Evolutionary conservation across 2,113 vertebrate species (phyloP).

Genomic region (Apodemus sylvaticus): DNA sequence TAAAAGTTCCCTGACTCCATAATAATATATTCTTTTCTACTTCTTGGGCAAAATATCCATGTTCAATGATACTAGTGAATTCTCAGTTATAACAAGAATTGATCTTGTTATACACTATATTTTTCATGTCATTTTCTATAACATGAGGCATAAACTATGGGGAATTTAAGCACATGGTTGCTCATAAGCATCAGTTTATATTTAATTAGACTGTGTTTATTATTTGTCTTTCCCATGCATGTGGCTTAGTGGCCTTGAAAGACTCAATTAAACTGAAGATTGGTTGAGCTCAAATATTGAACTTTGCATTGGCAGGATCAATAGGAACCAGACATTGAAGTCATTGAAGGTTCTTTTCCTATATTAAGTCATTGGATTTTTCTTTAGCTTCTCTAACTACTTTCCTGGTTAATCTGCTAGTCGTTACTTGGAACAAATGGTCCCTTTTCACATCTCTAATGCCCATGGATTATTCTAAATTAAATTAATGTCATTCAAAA

Average conservation of each 20-base stretch:
- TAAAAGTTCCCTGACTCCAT: neutral
- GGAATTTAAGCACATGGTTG: neutral
- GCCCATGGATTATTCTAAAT: neutral
- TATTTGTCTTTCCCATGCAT: slow-evolving; percentile 16
- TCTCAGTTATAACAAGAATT: neutral
- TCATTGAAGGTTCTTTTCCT: neutral
- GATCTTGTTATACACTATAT: too few relatives aligned
- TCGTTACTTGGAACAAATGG: neutral
- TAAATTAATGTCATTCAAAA: neutral
- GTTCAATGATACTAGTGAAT: neutral
- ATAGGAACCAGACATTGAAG: rapidly evolving
- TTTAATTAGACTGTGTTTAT: slow-evolving; percentile 50
- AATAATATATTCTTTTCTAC: neutral
- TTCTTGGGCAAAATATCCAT: neutral
- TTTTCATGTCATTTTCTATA: neutral
- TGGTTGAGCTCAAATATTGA: neutral
- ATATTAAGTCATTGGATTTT: neutral
- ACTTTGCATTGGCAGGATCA: slow-evolving; percentile 10
- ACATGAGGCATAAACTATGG: neutral
- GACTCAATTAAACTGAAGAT: neutral
- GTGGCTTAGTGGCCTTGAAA: neutral
- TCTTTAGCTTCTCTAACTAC: neutral
- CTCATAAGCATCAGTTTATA: neutral
- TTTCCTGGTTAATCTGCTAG: neutral
- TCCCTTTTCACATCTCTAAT: neutral